A percentile compares a stretch with the other conserved stretches of the same genome.
These are phyloP conservation scores for Poecilia picta DNA, from an alignment of 2,797 vertebrate species.

Conservation along the genomic window DNA sequence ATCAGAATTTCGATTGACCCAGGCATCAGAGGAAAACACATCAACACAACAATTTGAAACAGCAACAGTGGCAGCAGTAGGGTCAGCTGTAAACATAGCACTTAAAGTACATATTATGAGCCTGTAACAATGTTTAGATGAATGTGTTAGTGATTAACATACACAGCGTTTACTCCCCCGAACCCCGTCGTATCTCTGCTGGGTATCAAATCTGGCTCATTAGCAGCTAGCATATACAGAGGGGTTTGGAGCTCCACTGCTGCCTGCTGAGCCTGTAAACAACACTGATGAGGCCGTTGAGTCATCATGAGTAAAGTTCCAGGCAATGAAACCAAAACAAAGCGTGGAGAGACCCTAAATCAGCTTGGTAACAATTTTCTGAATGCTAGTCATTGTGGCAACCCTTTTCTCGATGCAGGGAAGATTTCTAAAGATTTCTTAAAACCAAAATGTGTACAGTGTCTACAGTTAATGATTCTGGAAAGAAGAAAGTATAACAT, in stretches of 20 bases:
- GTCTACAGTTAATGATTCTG: neutral
- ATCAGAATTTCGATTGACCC: slow-evolving; percentile 3
- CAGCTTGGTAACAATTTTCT: neutral
- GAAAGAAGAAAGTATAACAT: neutral
- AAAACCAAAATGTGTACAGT: neutral
- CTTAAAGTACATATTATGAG: neutral
- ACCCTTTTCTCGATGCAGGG: neutral
- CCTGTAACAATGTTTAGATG: slow-evolving; percentile 4
- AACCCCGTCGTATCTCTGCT: neutral
- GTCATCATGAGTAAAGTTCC: neutral
- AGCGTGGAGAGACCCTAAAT: neutral
- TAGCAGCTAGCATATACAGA: slow-evolving; percentile 3
- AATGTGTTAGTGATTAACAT: slow-evolving; percentile 8
- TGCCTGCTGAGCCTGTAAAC: slow-evolving; percentile 15
- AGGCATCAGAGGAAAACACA: slow-evolving; percentile 23
- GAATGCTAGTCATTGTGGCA: neutral
- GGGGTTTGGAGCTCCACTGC: slow-evolving; percentile 9
- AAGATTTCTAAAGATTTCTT: neutral
- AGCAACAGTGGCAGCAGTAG: neutral
- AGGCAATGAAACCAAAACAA: slow-evolving; percentile 1
- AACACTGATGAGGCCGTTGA: neutral
- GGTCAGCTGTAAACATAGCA: slow-evolving; percentile 11
- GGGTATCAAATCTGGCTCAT: slow-evolving; percentile 20
- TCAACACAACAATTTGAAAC: slow-evolving; percentile 9
- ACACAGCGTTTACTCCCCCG: neutral